Base-by-base conservation (phyloP, 2,888 invertebrate genomes). In the Pegoplata infirma region DNA sequence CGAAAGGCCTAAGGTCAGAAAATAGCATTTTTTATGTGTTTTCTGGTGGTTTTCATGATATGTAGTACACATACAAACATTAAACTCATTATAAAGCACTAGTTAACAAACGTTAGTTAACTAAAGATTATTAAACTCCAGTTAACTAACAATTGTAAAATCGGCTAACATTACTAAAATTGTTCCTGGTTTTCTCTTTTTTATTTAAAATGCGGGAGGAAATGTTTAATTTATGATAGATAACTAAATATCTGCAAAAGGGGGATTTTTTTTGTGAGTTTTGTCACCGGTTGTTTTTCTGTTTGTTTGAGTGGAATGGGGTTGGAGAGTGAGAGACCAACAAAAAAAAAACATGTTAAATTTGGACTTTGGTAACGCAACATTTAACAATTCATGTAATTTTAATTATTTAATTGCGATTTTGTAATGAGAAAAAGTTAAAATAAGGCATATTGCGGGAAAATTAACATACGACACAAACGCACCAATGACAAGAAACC, bases 401-500 rank as follows among this genome's bases (percentile, higher is more conserved):
- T 53, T 40, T 23, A 8, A 44, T 58, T 19, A 14, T 2, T 23
- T 21, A n/a, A n/a, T n/a, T 47, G 49, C 46, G 51, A 63, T 46
- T 17, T 25, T 8, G 21, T 16, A 25, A 6, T 16, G 32, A n/a
- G 5, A 47, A 56, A 10, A 8, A 19, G n/a, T 7, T 44, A 44
- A 40, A 21, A 46, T 25, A 3, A 7, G 14, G 10, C 47, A 44
- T 46, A 56, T 51, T 67, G 46, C 25, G 61, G 32, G 44, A 28
- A 80, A 82, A 83, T 83, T 82, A 85, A 86, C 87, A 84, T 84
- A 82, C 84, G 85, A 86, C 84, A 83, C 81, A 81, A 80, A 68
- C 80, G 83, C 82, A 84, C 86, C 87, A 87, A 87, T 87, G 86
- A 85, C 84, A 86, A 51, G 83, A 82, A 82, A 82, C 87, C 87